phyloP scores from a whole-genome alignment of 2,888 invertebrate genomes.

The Cheilosia urbana region DNA sequence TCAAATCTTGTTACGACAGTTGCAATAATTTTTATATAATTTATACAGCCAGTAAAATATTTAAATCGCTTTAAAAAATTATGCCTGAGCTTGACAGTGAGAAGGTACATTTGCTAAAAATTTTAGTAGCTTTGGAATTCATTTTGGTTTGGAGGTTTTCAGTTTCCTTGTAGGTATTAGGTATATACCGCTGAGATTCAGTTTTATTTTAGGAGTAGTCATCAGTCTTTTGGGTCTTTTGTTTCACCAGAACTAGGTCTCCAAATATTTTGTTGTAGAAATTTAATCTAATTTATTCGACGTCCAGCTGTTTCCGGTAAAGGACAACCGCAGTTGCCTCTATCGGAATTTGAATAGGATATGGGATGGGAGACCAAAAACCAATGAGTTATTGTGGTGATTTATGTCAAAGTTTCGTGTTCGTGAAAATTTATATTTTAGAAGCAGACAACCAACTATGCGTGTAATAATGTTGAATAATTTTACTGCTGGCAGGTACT shows the following conservation, averaged over 20 bases:
- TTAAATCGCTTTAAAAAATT: conserved; percentile 44
- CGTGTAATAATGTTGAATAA: conserved; percentile 52
- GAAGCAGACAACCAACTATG: conserved; percentile 1
- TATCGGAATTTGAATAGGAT: not conserved
- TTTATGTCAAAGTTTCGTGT: conserved; percentile 73
- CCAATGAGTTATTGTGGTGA: conserved; percentile 62
- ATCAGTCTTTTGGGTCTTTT: not conserved
- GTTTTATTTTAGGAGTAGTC: conserved; percentile 45
- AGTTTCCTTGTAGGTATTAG: not conserved
- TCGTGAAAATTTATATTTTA: conserved; percentile 53
- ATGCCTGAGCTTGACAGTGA: conserved; percentile 12
- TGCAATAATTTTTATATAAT: conserved; percentile 52
- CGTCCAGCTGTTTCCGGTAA: conserved; percentile 32
- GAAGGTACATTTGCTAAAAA: not conserved
- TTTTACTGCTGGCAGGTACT: conserved; percentile 45
- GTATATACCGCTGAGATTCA: not conserved
- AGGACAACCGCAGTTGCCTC: conserved; percentile 32
- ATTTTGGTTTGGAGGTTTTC: not conserved
- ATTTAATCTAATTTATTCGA: not conserved
- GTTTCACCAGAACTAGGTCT: not conserved
- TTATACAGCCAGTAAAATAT: conserved; percentile 50
- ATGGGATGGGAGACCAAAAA: conserved; percentile 25
- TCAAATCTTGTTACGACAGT: conserved; percentile 43
- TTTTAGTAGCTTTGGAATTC: not conserved
- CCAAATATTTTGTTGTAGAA: not conserved